These are phyloP conservation scores for Acridotheres tristis DNA, from an alignment of 2,797 vertebrate genomes.

Conservation along the genomic window DNA sequence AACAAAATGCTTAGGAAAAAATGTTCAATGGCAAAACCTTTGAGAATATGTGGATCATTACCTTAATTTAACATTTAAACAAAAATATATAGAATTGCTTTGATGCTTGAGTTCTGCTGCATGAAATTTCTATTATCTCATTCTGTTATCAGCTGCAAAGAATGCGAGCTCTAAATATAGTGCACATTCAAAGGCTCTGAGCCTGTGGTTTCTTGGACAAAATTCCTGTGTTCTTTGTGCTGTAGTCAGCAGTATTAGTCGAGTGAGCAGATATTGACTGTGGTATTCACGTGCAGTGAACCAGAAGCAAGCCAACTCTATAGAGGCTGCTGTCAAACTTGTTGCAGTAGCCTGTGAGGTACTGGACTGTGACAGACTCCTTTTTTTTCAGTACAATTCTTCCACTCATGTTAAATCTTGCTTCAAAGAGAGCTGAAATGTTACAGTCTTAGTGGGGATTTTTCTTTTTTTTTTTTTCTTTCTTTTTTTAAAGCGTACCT, in stretches of 20 bases:
- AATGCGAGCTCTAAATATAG: constrained; percentile 68
- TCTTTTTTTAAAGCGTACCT: background rate
- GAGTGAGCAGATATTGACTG: constrained; percentile 77
- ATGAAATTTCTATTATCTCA: constrained; percentile 59
- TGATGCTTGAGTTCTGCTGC: background rate
- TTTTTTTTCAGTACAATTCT: constrained; percentile 72
- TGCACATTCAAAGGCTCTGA: constrained; percentile 51
- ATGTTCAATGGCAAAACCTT: background rate
- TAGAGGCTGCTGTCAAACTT: constrained; percentile 79
- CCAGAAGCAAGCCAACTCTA: constrained; percentile 75
- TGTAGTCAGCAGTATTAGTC: constrained; percentile 76
- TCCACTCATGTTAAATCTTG: constrained; percentile 72
- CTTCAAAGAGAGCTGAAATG: constrained; percentile 70
- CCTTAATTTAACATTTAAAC: background rate
- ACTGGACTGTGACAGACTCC: constrained; percentile 77
- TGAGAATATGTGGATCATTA: background rate
- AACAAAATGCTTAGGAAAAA: background rate
- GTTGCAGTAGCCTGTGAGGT: constrained; percentile 75
- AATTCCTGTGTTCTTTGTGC: constrained; percentile 79
- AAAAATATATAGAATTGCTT: background rate
- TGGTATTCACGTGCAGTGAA: constrained; percentile 79
- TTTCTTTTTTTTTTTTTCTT: background rate
- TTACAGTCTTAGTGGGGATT: constrained; percentile 41
- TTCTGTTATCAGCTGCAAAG: constrained; percentile 60
- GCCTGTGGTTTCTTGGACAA: constrained; percentile 67